Evolutionary conservation across 2,888 invertebrate species (phyloP), one percentile per base, ranked within the genome.

Genomic region (Drosophila fulvimacula): DNA sequence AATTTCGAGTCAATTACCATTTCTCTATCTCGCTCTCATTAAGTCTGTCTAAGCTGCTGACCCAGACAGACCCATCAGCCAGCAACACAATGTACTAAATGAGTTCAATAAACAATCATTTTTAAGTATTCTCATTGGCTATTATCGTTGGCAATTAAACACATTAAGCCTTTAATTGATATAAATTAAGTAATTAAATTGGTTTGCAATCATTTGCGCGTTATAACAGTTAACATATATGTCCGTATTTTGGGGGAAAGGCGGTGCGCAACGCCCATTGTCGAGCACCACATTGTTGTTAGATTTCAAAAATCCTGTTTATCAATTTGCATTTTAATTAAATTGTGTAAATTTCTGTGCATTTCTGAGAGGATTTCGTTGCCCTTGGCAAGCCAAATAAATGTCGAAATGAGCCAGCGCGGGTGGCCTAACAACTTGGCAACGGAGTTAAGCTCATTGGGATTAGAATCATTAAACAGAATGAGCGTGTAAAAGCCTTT

Each of bases 321-420:
- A 24, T 27, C 30, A 69, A 62, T 58, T 58, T 39, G 10, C 41
- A 44, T 62, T 74, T 69, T 71, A 71, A 71, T 65, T 59, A 62
- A 59, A 53, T 15, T 44, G 44, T 19, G 58, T 32, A 55, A 24
- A 61, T 42, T 56, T 58, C 39, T 44, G 10, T 32, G 41, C n/a
- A 53, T n/a, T n/a, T 42, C 2, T 11, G 10, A 27, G 44, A 59
- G 15, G 30, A 32, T 57, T 66, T 46, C 3, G 65, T 46, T 11
- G 65, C 30, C 71, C 65, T 59, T 71, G 53, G 21, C 9, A 3
- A 32, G 19, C 19, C 2, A 19, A 32, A 32, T 21, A 19, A 5
- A 15, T 15, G 30, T 15, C 19, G 5, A 30, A 17, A 17, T 30
- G n/a, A 46, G 10, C n/a, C 46, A 17, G 27, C 17, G 46, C 11